Evolutionary conservation across 2,888 invertebrate genomes (phyloP).

Genomic region (Agrotis puta): DNA sequence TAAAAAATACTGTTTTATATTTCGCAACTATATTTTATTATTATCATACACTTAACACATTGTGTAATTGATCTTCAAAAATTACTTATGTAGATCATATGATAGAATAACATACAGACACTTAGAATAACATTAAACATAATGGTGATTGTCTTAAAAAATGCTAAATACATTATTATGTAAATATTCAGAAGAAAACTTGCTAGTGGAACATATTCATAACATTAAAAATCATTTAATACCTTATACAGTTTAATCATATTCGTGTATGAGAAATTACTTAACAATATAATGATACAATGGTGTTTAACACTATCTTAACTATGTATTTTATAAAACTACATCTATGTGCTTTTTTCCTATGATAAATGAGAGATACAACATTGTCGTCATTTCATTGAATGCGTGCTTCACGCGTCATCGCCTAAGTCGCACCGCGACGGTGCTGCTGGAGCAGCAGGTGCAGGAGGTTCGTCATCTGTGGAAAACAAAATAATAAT

Average conservation of each 20-base stretch:
- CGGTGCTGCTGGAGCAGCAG: constrained; percentile 62
- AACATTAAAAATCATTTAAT: constrained; percentile 44
- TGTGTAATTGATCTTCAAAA: constrained; percentile 48
- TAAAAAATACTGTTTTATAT: background rate
- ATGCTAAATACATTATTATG: constrained; percentile 38
- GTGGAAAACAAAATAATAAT: constrained; percentile 37
- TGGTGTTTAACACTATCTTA: constrained; percentile 54
- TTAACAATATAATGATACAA: constrained; percentile 48
- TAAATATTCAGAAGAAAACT: constrained; percentile 38
- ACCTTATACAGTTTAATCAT: constrained; percentile 31
- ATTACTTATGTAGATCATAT: constrained; percentile 31
- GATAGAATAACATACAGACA: no score
- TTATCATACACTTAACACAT: constrained; percentile 37
- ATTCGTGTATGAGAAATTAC: constrained; percentile 48
- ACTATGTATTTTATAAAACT: constrained; percentile 45
- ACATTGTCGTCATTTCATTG: constrained; percentile 28
- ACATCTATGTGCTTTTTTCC: constrained; percentile 15
- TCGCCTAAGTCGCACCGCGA: constrained; percentile 78
- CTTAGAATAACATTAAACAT: constrained; percentile 32
- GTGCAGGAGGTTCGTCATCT: constrained; percentile 77
- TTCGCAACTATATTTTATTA: constrained; percentile 44
- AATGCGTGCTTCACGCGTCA: constrained; percentile 58
- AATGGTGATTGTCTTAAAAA: constrained; percentile 40
- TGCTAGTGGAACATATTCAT: constrained; percentile 32
- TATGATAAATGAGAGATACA: constrained; percentile 32